Evolutionary conservation across 2,113 vertebrate species (phyloP), one percentile per base, ranked within the genome.

Genomic region (Podiceps cristatus): DNA sequence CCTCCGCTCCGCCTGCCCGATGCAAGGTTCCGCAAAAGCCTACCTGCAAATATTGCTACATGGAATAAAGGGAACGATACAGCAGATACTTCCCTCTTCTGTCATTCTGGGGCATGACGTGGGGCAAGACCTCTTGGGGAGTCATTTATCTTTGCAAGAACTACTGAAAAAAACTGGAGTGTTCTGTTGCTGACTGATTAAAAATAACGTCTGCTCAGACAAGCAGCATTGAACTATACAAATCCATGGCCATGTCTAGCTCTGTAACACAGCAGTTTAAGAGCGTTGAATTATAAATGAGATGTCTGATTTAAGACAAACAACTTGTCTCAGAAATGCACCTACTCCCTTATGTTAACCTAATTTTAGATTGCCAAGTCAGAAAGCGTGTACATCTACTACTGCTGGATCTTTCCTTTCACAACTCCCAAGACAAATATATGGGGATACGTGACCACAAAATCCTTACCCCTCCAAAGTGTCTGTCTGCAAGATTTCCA

Each of bases 371-470:
- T 0, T 55, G 74, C 55, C 74, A 64, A 56, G 29, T 47, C 60
- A 74, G 52, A 17, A 52, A 50, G 24, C 0, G 25, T 16, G 33
- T n/a, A 14, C 11, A 33, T 18, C 31, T 47, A 1, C 72, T 71
- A 0, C 62, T 28, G 58, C 23, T 37, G 44, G 49, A 71, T 60
- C 67, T 74, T 31, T 25, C 49, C 13, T 53, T 53, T 73, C 75
- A 53, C 56, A 42, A 3, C 29, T 86, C 83, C 59, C 60, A 19
- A 24, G 28, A 27, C 82, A 44, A 63, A 40, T 3, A 49, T 1
- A 27, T 0, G 0, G 52, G 23, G 23, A 35, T 5, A 7, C 5
- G 33, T 0, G 1, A 5, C 17, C 8, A 71, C 55, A 80, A 52
- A 67, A 67, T 78, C 76, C 68, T 71, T 23, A 37, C 16, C 60